Conservation (phyloP, 2,888 invertebrate species). For the Zygothrica quintamaculata region DNA sequence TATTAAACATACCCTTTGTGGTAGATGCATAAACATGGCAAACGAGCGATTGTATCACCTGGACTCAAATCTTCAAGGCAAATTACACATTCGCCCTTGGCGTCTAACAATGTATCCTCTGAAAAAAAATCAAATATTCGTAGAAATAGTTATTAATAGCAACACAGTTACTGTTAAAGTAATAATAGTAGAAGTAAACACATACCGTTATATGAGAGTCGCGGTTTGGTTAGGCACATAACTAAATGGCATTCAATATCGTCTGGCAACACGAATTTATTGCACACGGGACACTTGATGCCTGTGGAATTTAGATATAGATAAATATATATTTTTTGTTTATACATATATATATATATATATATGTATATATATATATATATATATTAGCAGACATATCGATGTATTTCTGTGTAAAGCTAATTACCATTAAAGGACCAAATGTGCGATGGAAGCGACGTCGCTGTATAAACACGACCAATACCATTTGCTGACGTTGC, state of each 20-base stretch:
- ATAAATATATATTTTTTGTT: too few relatives aligned
- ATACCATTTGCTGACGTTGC: constrained; percentile 85
- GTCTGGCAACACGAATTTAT: constrained; percentile 98
- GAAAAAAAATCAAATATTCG: too few relatives aligned
- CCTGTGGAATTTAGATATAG: constrained; percentile 89
- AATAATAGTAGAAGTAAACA: background rate
- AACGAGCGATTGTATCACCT: constrained; percentile 98
- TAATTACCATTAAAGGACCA: constrained; percentile 94
- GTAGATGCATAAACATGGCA: constrained; percentile 99
- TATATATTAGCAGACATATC: too few relatives aligned
- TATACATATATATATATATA: too few relatives aligned
- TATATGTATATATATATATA: too few relatives aligned
- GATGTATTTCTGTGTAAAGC: background rate
- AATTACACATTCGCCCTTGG: constrained; percentile 99
- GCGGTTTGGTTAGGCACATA: constrained; percentile 99
- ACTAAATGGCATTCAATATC: constrained; percentile 99
- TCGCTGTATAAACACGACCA: constrained; percentile 93
- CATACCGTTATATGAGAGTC: constrained; percentile 98
- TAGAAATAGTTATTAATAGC: constrained; percentile 3
- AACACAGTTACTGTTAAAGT: too few relatives aligned
- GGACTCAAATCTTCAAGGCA: constrained; percentile 98
- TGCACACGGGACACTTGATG: constrained; percentile 99
- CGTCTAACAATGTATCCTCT: constrained; percentile 98
- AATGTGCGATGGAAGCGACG: constrained; percentile 95
- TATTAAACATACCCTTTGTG: constrained; percentile 92